Base-by-base conservation (phyloP, 2,888 invertebrate species). In the Patella caerulea region DNA sequence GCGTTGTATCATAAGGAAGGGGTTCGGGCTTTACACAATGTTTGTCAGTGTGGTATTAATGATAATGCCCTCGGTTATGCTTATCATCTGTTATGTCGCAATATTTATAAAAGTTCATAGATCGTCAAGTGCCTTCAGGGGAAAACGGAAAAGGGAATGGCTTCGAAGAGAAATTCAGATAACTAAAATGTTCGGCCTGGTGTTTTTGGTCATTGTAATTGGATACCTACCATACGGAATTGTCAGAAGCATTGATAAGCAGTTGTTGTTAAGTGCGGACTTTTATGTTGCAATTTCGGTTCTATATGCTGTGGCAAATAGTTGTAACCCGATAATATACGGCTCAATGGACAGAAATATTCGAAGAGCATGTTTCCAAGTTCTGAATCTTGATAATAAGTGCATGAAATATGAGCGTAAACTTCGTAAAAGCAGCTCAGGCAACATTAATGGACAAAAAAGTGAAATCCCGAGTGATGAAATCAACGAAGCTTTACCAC, bases 151-250 rank as follows among this genome's bases (percentile, higher is more conserved):
- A 69, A 85, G 87, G 65, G 87, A 88, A 78, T 87, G 88, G 87
- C 83, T 90, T 15, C 82, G 88, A 73, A 84, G 90, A 17, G 91
- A 91, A 81, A 88, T 91, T 71, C 90, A 90, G 82, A 91, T 91
- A 71, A 91, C 91, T n/a, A 91, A 90, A 82, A 91, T 91, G 91
- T 91, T 91, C 83, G 91, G 90, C 75, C 87, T 91, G 82, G 89
- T 91, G 19, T 91, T 91, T 76, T 81, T 90, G 53, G 84, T 90
- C 73, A 90, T 91, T 72, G 84, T 91, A 80, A 82, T 90, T 54
- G 91, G 90, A 53, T 91, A 90, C 81, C 81, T 91, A 55, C 90
- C 90, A 1, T 91, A 91, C 79, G 89, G 90, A 45, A 86, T 89
- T 29, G 88, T 90, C 14, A 86, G 91, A 54, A 88, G 87, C 56